Evolutionary conservation across 2,888 invertebrate species (phyloP), one percentile per base, ranked within the genome.

Genomic region (Eristalis intricaria): DNA sequence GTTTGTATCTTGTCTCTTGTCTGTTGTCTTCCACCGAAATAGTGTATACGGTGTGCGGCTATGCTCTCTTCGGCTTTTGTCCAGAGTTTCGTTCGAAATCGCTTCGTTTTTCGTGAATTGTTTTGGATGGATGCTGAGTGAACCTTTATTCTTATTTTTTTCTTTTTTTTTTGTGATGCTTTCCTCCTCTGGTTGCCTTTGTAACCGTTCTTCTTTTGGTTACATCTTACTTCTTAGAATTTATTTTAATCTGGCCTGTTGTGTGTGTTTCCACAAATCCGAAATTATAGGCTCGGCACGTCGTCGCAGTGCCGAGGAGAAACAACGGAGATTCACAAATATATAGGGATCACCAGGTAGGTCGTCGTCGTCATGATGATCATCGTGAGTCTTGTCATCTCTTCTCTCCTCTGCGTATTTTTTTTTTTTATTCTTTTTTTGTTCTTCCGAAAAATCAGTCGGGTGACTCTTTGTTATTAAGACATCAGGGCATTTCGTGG

Each of bases 381-480:
- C 89, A 77, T 68, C 89, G 90, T 88, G 89, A 81, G 85, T 89
- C 86, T 89, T 88, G 88, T 82, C 79, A 79, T 75, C 69, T 70
- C 75, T 58, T 11, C 88, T 91, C 69, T n/a, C 26, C 73, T 29
- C 15, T 63, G 19, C 23, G 65, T 50, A 74, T 64, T 50, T 43
- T 63, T 70, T 58, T n/a, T 69, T 65, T 38, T 43, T 63, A 61
- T 58, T n/a, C 63, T 65, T 76, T 69, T 77, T 66, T 56, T 79
- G 84, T 80, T 76, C 85, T 81, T 75, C 80, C 78, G 79, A 86
- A 86, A 81, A 78, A 50, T 70, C 77, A 66, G 75, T 83, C 75
- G 78, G 79, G 78, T 83, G 68, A 75, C 84, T 90, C 90, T 90
- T 90, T 89, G 86, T 82, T 88, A 91, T 91, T 90, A 89, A 90